phyloP scores from a whole-genome alignment of 2,888 invertebrate genomes.

The Ectemnius continuus region DNA sequence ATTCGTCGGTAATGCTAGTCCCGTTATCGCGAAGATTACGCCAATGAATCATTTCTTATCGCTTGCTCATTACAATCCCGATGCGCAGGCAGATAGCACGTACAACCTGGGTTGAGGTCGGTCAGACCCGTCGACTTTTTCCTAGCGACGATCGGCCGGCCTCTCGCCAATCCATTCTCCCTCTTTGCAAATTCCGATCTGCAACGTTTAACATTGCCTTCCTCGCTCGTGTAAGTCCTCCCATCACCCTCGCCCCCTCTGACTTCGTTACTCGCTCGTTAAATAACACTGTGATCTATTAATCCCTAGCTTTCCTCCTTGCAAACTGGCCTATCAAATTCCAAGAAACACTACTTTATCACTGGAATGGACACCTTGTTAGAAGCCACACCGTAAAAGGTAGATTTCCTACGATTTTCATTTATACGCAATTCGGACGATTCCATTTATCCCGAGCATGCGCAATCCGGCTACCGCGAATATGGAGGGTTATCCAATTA shows the following conservation, averaged over 20 bases:
- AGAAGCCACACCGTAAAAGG: background rate
- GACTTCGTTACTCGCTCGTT: background rate
- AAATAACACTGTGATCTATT: background rate
- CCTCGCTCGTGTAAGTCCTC: conserved; percentile 9
- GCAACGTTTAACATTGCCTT: conserved; percentile 55
- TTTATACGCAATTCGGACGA: conserved; percentile 15
- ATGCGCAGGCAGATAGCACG: conserved; percentile 31
- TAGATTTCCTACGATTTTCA: conserved; percentile 20
- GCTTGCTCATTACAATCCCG: conserved; percentile 17
- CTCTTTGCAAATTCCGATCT: conserved; percentile 48
- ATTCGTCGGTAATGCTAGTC: conserved; percentile 16
- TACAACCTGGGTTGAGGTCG: conserved; percentile 46
- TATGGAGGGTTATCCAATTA: conserved; percentile 18
- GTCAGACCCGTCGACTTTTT: conserved; percentile 44
- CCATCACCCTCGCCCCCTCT: conserved; percentile 14
- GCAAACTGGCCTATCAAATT: background rate
- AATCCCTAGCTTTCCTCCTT: background rate
- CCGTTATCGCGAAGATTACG: conserved; percentile 32
- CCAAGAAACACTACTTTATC: background rate
- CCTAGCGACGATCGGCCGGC: conserved; percentile 26
- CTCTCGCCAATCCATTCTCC: conserved; percentile 39
- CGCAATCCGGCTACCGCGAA: conserved; percentile 4
- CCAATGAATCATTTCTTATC: conserved; percentile 45
- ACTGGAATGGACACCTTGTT: too few relatives aligned
- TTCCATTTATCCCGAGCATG: conserved; percentile 17